A percentile compares a stretch with the other conserved stretches of the same genome.
Conservation (phyloP, 2,113 vertebrate species). For the Neomonachus schauinslandi region DNA sequence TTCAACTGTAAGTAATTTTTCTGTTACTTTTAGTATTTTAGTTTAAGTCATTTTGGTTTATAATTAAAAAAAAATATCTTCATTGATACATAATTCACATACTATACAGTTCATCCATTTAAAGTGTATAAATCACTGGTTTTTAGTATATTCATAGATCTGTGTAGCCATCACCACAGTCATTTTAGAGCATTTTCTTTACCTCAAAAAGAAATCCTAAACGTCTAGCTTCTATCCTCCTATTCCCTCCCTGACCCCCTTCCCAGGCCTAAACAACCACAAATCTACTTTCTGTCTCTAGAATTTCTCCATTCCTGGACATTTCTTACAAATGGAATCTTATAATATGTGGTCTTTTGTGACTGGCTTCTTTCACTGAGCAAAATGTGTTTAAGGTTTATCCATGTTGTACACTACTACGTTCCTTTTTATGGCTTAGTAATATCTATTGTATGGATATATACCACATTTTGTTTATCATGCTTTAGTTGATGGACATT, state of each 20-base stretch:
- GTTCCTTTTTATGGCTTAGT: not conserved
- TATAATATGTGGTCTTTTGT: not conserved
- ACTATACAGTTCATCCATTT: not conserved
- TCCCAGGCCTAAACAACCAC: not conserved
- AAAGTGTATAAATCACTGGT: not conserved
- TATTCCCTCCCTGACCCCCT: not conserved
- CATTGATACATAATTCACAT: not conserved
- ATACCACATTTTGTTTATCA: conserved; percentile 6
- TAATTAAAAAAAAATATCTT: not conserved
- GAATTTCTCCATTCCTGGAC: not conserved
- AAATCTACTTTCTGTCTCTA: not conserved
- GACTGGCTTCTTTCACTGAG: not conserved
- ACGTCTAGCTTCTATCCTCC: not conserved
- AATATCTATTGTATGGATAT: not conserved
- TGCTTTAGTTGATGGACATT: not conserved
- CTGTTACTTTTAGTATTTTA: not conserved
- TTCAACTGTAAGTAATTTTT: not conserved
- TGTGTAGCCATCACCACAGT: not conserved
- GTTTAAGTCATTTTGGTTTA: not conserved
- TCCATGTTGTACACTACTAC: not conserved
- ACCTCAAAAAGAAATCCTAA: not conserved
- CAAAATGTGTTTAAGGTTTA: not conserved
- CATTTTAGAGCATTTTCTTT: not conserved
- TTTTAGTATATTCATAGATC: not conserved
- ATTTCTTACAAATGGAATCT: not conserved